Percentiles rank a stretch among this genome's conserved stretches.
Conservation (phyloP, 1,140 invertebrate species). For the Aplysia californica region DNA sequence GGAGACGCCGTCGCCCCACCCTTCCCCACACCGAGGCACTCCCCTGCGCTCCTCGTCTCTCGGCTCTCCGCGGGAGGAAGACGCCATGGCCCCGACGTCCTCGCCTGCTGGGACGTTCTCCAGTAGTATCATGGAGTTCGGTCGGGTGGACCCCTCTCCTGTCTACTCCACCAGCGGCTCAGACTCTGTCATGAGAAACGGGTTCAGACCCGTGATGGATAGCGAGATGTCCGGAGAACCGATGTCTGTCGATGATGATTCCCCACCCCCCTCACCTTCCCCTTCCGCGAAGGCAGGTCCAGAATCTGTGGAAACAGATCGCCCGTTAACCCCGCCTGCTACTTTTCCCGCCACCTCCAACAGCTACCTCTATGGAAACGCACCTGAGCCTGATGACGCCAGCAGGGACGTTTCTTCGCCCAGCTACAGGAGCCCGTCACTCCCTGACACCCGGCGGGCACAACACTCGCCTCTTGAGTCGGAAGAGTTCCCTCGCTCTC, state of each 20-base stretch:
- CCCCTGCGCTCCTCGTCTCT: background rate
- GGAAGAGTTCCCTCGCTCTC: no score
- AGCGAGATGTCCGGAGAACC: background rate
- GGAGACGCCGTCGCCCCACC: background rate
- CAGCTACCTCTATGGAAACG: no score
- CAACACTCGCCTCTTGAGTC: no score
- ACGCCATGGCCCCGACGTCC: background rate
- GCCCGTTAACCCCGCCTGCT: no score
- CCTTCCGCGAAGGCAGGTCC: no score
- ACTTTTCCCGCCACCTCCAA: no score
- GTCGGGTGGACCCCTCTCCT: background rate
- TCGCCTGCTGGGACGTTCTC: background rate
- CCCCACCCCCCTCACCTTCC: no score
- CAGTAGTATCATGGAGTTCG: background rate
- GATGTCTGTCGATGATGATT: background rate
- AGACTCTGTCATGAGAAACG: background rate
- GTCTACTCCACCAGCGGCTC: background rate
- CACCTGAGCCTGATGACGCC: no score
- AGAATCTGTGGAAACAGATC: no score
- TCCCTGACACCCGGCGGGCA: no score
- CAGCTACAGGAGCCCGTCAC: no score
- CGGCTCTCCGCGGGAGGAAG: background rate
- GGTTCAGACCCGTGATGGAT: background rate
- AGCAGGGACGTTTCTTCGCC: no score
- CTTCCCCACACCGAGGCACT: background rate